phyloP scores from a whole-genome alignment of 2,888 invertebrate species.

The Tipula helvola region DNA sequence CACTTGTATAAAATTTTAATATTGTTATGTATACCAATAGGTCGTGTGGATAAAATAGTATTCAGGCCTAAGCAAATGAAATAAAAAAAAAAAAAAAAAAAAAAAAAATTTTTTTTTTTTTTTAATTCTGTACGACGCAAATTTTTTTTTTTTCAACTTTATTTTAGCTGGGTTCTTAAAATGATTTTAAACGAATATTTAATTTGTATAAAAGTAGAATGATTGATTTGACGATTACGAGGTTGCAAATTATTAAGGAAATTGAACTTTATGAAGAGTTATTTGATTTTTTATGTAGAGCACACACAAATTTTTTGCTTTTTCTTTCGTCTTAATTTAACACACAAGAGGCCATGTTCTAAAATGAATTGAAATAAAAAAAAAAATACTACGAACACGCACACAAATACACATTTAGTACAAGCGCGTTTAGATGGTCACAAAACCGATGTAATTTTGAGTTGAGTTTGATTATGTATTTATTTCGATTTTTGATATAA shows the following conservation, averaged over 20 bases:
- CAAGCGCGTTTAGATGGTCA: background rate
- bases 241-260: background rate
- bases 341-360: constrained; percentile 7
- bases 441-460: background rate
- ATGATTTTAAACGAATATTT: background rate
- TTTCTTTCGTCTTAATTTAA: background rate
- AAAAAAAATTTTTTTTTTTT: too few relatives aligned
- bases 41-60: too few relatives aligned
- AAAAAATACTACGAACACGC: background rate
- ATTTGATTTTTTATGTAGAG: background rate
- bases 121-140: background rate
- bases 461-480: background rate
- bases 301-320: background rate
- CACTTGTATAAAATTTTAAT: too few relatives aligned
- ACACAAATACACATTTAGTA: background rate
- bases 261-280: background rate
- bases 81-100: too few relatives aligned
- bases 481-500: too few relatives aligned
- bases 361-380: background rate
- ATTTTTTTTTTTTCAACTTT: background rate
- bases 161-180: background rate
- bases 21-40: too few relatives aligned
- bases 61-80: too few relatives aligned
- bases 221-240: background rate
- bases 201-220: background rate